Conservation (phyloP, 2,113 vertebrate genomes). For the Cephalopterus ornatus region DNA sequence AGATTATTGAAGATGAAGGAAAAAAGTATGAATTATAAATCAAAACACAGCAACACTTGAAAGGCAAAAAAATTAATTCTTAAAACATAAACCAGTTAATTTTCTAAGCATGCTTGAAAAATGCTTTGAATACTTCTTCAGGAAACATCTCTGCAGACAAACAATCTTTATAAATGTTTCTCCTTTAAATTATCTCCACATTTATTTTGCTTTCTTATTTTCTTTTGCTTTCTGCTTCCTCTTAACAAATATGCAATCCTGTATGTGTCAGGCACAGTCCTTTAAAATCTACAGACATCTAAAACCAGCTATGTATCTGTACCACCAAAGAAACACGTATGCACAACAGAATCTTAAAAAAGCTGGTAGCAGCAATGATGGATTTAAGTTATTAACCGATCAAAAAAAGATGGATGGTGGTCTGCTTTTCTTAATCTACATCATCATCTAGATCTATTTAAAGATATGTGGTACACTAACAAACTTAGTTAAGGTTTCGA, state of each 20-base stretch:
- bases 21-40: neutral
- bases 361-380: slow-evolving; percentile 87
- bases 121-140: neutral
- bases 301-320: slow-evolving; percentile 35
- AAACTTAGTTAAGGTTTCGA: slow-evolving; percentile 97
- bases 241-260: neutral
- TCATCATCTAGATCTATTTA: slow-evolving; percentile 99
- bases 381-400: slow-evolving; percentile 99
- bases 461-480: slow-evolving; percentile 94
- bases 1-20: neutral
- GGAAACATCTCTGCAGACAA: neutral
- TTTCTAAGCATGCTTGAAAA: slow-evolving; percentile 8
- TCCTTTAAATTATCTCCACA: neutral
- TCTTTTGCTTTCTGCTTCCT: neutral
- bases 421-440: slow-evolving; percentile 95
- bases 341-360: slow-evolving; percentile 73
- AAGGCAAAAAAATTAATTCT: neutral
- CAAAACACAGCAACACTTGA: neutral
- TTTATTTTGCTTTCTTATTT: neutral
- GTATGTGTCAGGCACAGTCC: neutral
- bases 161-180: neutral
- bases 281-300: slow-evolving; percentile 36
- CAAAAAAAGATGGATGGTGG: slow-evolving; percentile 97
- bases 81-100: neutral
- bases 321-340: slow-evolving; percentile 68